Conservation (phyloP, 1,140 invertebrate species). For the Heliconius himera region DNA sequence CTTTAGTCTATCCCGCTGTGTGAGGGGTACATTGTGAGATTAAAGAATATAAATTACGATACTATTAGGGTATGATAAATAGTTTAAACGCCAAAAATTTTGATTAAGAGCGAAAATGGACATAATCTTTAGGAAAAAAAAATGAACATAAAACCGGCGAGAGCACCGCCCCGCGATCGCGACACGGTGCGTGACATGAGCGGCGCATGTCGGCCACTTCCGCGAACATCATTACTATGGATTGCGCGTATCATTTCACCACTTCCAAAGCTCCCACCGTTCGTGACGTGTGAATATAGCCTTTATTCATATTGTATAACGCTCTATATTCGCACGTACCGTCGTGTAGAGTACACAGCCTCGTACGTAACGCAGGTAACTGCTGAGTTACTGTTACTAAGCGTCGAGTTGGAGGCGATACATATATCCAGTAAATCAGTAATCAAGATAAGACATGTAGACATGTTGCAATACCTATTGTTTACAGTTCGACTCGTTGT, state of each 20-base stretch:
- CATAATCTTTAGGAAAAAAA: neutral
- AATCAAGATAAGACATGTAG: conserved; percentile 48
- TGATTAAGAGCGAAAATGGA: no score
- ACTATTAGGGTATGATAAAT: no score
- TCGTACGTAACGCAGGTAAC: conserved; percentile 14
- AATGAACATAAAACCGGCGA: neutral
- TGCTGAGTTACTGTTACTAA: conserved; percentile 45
- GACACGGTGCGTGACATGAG: conserved; percentile 37
- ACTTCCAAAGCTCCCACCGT: conserved; percentile 11
- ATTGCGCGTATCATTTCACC: conserved; percentile 58
- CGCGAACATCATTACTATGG: conserved; percentile 67
- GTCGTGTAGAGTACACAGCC: neutral
- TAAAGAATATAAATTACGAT: no score
- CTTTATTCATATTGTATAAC: conserved; percentile 14
- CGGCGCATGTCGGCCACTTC: conserved; percentile 54
- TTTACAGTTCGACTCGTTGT: conserved; percentile 36
- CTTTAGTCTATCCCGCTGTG: no score
- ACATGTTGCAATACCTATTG: conserved; percentile 40
- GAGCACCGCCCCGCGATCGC: conserved; percentile 17
- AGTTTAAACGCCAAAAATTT: no score
- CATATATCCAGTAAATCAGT: conserved; percentile 42
- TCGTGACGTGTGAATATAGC: conserved; percentile 1
- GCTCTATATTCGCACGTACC: neutral
- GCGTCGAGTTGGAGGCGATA: conserved; percentile 33
- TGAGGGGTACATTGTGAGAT: no score